Evolutionary conservation across 1,140 invertebrate genomes (phyloP).

Genomic region (Teleopsis dalmanni): DNA sequence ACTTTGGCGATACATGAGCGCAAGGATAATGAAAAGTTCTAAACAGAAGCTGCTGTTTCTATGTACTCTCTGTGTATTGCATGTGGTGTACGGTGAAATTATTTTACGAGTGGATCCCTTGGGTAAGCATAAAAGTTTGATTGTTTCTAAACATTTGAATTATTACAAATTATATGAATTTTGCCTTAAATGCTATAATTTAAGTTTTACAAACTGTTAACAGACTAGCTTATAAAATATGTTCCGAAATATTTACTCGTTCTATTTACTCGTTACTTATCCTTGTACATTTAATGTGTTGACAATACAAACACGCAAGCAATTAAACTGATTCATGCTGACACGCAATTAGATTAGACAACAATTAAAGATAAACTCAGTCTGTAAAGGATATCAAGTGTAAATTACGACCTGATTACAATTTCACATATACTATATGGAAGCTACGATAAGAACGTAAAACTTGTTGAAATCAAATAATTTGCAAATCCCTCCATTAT

Average conservation of each 20-base stretch:
- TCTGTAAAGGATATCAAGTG: too few relatives aligned
- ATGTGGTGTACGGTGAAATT: constrained; percentile 25
- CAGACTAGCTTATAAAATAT: too few relatives aligned
- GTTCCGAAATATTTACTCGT: background rate
- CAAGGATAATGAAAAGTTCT: constrained; percentile 27
- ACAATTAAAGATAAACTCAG: too few relatives aligned
- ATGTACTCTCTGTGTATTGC: constrained; percentile 22
- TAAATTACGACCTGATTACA: too few relatives aligned
- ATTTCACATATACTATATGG: too few relatives aligned
- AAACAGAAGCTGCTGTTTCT: constrained; percentile 21
- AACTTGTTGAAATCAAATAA: too few relatives aligned
- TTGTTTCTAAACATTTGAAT: background rate
- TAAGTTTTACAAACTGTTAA: constrained; percentile 3
- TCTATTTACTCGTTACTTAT: background rate
- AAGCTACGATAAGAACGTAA: too few relatives aligned
- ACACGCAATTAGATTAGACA: too few relatives aligned
- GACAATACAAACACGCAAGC: background rate
- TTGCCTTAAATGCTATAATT: background rate
- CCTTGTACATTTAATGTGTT: background rate
- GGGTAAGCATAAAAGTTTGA: constrained; percentile 31
- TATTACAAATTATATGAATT: background rate
- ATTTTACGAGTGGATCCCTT: constrained; percentile 39
- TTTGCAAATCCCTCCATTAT: too few relatives aligned
- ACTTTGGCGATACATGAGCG: constrained; percentile 9
- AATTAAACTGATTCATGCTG: too few relatives aligned